Base-by-base conservation (phyloP, 2,113 vertebrate genomes). In the Balaeniceps rex region DNA sequence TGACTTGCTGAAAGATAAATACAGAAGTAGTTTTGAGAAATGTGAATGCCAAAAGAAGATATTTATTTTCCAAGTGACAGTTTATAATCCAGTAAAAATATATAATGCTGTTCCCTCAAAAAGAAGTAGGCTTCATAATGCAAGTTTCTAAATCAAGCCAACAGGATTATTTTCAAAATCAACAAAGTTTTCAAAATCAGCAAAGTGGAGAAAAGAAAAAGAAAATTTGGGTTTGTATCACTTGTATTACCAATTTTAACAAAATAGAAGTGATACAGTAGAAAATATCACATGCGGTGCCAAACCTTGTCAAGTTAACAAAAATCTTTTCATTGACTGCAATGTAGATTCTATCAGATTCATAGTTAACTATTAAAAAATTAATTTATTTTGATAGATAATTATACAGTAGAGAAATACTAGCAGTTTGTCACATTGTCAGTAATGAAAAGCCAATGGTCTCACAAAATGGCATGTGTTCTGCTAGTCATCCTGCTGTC, bases 1-100 rank as follows among this genome's bases (percentile, higher is more conserved):
- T 82, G 88, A 83, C 38, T 94, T 96, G 87, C 22, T 77, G 34
- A 47, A 85, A 95, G 93, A 96, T 84, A 96, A 96, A 88, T 95
- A 65, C 87, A 24, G 86, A 90, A 94, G 55, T 76, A 16, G 69
- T 85, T 75, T 68, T 88, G 94, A 90, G 87, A 95, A 94, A 84
- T 7, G 13, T 33, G 21, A 47, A 55, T 83, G 85, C 95, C 87
- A 77, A 71, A 95, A 77, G 51, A 85, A 52, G 78, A 57, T 69
- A 78, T 57, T 97, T 97, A n/a, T 90, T 93, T 88, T 90, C 42
- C 83, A 60, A 91, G 58, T 7, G 19, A 36, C 13, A 26, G n/a
- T 49, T 93, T 75, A 26, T 65, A 72, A 83, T 91, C 88, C 89
- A 93, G 36, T 90, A 66, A 90, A 88, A 95, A 92, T 91, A 64